Evolutionary conservation across 23 tunicate genomes (phyloP).

Genomic region (Oikopleura albicans): DNA sequence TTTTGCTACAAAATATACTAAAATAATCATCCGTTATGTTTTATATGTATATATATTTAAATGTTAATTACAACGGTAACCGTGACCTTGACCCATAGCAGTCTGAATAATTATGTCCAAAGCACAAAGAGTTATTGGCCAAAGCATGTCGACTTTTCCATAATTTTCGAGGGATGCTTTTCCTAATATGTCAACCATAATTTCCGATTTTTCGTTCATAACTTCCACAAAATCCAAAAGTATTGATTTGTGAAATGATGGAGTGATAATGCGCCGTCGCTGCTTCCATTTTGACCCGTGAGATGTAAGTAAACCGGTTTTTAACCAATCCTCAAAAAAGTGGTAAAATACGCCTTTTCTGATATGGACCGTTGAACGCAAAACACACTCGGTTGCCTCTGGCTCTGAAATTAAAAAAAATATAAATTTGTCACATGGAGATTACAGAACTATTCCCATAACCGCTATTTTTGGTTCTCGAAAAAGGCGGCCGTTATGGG

Average conservation of each 20-base stretch:
- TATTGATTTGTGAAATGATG: conserved; percentile 64
- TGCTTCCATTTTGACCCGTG: conserved; percentile 69
- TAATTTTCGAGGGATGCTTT: conserved; percentile 25
- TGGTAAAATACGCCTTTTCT: neutral
- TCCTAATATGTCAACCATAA: conserved; percentile 18
- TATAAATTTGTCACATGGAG: too few species aligned
- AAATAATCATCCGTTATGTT: too few species aligned
- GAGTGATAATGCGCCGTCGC: conserved; percentile 55
- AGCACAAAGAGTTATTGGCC: conserved; percentile 49
- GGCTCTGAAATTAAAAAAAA: neutral
- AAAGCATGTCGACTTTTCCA: conserved; percentile 4
- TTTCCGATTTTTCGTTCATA: conserved; percentile 26
- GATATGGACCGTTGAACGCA: neutral
- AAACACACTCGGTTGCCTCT: neutral
- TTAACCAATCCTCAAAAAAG: neutral
- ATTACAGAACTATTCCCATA: too few species aligned
- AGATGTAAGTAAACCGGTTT: neutral
- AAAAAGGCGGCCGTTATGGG: too few species aligned
- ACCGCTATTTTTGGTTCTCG: too few species aligned
- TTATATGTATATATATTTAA: conserved; percentile 30
- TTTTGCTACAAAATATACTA: too few species aligned
- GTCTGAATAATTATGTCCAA: conserved; percentile 58
- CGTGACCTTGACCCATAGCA: conserved; percentile 89
- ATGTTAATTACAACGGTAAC: conserved; percentile 37
- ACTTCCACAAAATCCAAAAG: conserved; percentile 66